Evolutionary conservation across 1,140 invertebrate genomes (phyloP).

Genomic region (Carcinoscorpius rotundicauda): DNA sequence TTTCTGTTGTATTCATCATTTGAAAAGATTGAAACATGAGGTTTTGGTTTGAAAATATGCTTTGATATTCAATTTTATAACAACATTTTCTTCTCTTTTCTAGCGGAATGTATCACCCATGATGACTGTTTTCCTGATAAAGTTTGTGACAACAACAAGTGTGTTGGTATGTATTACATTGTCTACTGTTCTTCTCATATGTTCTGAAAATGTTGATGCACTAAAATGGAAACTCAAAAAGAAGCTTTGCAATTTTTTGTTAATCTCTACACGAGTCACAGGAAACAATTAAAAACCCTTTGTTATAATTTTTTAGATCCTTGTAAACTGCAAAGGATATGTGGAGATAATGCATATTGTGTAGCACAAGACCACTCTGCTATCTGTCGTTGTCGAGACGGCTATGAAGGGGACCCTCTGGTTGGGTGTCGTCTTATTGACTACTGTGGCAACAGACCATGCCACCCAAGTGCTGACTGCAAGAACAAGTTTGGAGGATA

Average conservation of each 20-base stretch:
- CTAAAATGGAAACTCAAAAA: too few species aligned
- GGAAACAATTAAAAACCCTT: slow-evolving; percentile 28
- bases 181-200: slow-evolving; percentile 27
- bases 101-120: slow-evolving; percentile 23
- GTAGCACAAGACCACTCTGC: slow-evolving; percentile 17
- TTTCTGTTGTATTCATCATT: too few species aligned
- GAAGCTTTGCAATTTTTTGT: too few species aligned
- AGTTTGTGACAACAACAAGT: slow-evolving; percentile 26
- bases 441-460: slow-evolving; percentile 61
- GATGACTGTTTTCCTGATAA: slow-evolving; percentile 22
- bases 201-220: slow-evolving; percentile 26
- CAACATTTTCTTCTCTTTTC: slow-evolving; percentile 5
- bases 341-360: slow-evolving; percentile 17
- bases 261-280: slow-evolving; percentile 54
- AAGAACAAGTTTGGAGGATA: slow-evolving; percentile 66
- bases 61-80: neutral
- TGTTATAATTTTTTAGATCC: slow-evolving; percentile 15
- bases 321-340: slow-evolving; percentile 18
- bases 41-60: too few species aligned
- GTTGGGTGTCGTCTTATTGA: slow-evolving; percentile 58
- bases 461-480: slow-evolving; percentile 65
- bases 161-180: slow-evolving; percentile 16
- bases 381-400: slow-evolving; percentile 69
- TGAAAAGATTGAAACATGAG: too few species aligned
- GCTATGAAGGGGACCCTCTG: slow-evolving; percentile 62